Base-by-base conservation (phyloP, 2,888 invertebrate genomes). In the Tortrix viridana region DNA sequence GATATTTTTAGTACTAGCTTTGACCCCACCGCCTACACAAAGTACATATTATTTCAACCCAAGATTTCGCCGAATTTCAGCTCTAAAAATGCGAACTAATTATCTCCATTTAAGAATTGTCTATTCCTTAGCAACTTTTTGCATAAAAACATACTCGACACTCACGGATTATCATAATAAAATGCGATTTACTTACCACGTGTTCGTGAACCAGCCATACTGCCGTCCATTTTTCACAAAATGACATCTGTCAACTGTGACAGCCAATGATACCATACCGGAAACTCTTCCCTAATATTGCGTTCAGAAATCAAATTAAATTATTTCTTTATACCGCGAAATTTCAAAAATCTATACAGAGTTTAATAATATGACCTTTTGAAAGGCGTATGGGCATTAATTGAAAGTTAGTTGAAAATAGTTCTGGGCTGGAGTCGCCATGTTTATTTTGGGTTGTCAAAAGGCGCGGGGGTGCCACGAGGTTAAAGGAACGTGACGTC, bases 401-500 rank as follows among this genome's bases (percentile, higher is more conserved):
- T 23, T 48, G 48, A 26, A 48, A 48, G 48, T 26, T 16, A 48
- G n/a, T 26, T 61, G 62, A 9, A 66, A 58, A 66, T 55, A 7
- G 59, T 58, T 63, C 60, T 53, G 60, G 57, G 54, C 57, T 60
- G 26, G 57, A 67, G 55, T 60, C 60, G 57, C 3, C 60, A 64
- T 65, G 64, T 57, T 66, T 23, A 23, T 23, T 23, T 23, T 23
- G 23, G 23, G 23, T 23, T 23, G 23, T 23, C 23, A 23, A 23
- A 23, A 23, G 23, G 6, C 23, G 23, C 23, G 23, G 23, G 23
- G 23, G 6, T 1, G 23, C 23, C 23, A 23, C 23, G 23, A 23
- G 23, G 23, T 0, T 23, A 23, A 5, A 3, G 1, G 22, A n/a
- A n/a, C n/a, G n/a, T n/a, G n/a, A n/a, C n/a, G n/a, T n/a, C n/a